Evolutionary conservation across 35 echinoderm and acorn worm genomes (phyloP).

Genomic region (Anneissia japonica): DNA sequence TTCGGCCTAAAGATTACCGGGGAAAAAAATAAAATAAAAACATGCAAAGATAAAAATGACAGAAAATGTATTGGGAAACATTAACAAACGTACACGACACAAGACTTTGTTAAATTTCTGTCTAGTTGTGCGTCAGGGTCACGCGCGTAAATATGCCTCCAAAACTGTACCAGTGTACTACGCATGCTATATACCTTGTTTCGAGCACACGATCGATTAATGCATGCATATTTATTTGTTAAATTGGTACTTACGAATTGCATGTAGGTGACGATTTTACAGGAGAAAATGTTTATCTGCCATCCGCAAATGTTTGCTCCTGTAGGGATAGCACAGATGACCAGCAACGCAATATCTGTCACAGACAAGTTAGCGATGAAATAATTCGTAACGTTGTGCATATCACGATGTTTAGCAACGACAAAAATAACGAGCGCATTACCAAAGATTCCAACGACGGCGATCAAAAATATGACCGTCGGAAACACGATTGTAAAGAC

Average conservation of each 20-base stretch:
- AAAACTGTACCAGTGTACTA: no score
- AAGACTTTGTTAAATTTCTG: no score
- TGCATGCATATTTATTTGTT: no score
- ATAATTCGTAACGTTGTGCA: conserved; percentile 98
- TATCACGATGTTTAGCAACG: conserved; percentile 72
- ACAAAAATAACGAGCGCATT: conserved; percentile 84
- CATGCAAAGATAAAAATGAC: no score
- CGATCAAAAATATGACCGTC: conserved; percentile 45
- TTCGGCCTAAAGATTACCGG: no score
- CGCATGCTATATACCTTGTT: no score
- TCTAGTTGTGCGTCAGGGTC: no score
- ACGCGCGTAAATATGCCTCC: no score
- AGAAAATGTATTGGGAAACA: no score
- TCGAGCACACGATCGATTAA: no score
- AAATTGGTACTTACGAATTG: conserved; percentile 99
- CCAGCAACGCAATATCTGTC: conserved; percentile 76
- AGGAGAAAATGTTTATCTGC: conserved; percentile 32
- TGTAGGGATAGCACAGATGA: conserved; percentile 79
- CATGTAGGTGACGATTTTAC: conserved; percentile 88
- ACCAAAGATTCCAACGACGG: conserved; percentile 63
- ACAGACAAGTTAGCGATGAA: conserved; percentile 95
- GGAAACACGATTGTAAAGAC: neutral
- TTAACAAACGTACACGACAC: no score
- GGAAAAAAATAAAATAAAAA: no score
- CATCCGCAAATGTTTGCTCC: conserved; percentile 29